Evolutionary conservation across 2,113 vertebrate genomes (phyloP).

Genomic region (Micromys minutus): DNA sequence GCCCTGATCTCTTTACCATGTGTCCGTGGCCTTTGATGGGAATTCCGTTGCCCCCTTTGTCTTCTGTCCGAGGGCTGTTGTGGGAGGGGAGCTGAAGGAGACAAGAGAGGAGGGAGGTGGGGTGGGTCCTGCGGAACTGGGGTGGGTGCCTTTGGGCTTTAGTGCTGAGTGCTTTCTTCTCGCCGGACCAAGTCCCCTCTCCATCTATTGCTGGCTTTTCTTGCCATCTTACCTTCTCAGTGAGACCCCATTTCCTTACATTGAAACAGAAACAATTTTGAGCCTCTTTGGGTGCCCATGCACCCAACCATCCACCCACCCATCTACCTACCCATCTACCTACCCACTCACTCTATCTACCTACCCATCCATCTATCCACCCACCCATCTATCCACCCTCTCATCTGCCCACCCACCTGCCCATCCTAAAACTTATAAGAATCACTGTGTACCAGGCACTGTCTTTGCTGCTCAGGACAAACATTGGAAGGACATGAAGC

Average conservation of each 20-base stretch:
- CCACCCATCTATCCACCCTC: background rate
- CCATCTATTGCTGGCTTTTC: background rate
- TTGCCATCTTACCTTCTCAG: background rate
- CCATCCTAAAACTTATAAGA: background rate
- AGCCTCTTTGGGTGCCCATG: background rate
- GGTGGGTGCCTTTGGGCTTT: background rate
- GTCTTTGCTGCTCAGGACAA: background rate
- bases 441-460: background rate
- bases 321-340: background rate
- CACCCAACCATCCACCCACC: background rate
- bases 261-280: conserved; percentile 14
- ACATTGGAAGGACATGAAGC: background rate
- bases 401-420: background rate
- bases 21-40: conserved; percentile 80
- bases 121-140: background rate
- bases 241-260: background rate
- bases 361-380: too few relatives aligned
- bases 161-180: background rate
- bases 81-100: background rate
- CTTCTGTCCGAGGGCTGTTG: background rate
- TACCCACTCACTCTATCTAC: background rate
- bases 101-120: background rate
- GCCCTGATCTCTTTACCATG: conserved; percentile 83
- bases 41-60: conserved; percentile 75
- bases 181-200: background rate